Evolutionary conservation across 2,888 invertebrate species (phyloP), one percentile per base, ranked within the genome.

Genomic region (Cosmia pyralina): DNA sequence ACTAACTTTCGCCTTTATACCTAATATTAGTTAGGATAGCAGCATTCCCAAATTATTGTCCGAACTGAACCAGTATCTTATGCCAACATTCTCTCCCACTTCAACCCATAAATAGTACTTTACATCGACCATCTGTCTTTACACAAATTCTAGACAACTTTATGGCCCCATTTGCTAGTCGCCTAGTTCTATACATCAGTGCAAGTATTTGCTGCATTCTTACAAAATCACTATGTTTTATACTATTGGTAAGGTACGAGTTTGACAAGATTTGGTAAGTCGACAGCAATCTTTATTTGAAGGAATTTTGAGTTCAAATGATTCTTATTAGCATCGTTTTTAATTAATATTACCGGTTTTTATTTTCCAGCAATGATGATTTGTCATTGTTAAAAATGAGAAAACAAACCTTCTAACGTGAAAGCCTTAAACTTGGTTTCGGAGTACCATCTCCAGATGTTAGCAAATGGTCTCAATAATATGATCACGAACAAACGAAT

Each of bases 81-180:
- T 46, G 60, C 58, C 55, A 55, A 55, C 58, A 58, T 81, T 79
- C 34, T 22, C 66, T 76, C 77, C 77, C 62, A 76, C 76, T 59
- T 19, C 10, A 46, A n/a, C 2, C 34, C 58, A 72, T 66, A 69
- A 82, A 78, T 67, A 64, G 62, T 34, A 67, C 44, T 66, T 79
- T 52, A 70, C 63, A 64, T 76, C 63, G 10, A 46, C 81, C 63
- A 81, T 81, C 66, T 70, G 65, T 79, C 79, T 81, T 62, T 53
- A 59, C 15, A 44, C 48, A 75, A 69, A 75, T 63, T 69, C 69
- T 44, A 50, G 66, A 63, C 58, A 76, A 64, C 63, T 81, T 70
- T 79, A 76, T 67, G 63, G 77, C 77, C 50, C 55, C n/a, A 50
- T 59, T 79, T 44, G 62, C 66, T 22, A 46, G 46, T 58, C 41